Evolutionary conservation across 1,140 invertebrate genomes (phyloP).

Genomic region (Zeugodacus cucurbitae): DNA sequence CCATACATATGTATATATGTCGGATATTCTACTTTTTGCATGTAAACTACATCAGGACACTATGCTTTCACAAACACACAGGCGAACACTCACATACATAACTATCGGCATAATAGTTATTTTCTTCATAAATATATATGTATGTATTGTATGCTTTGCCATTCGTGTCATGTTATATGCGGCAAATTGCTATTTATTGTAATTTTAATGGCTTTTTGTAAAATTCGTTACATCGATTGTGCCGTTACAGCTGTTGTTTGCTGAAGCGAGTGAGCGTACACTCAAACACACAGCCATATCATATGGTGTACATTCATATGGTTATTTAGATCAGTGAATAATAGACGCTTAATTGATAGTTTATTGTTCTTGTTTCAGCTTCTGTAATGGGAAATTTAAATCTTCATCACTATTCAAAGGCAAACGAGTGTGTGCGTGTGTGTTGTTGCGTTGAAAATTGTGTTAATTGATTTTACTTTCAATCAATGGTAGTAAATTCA

Average conservation of each 20-base stretch:
- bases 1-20: no score
- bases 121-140: no score
- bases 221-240: slow-evolving; percentile 11
- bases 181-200: slow-evolving; percentile 21
- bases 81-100: no score
- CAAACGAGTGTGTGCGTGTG: background rate
- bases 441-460: background rate
- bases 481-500: background rate
- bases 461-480: slow-evolving; percentile 24
- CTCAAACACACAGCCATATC: background rate
- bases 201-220: slow-evolving; percentile 20
- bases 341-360: background rate
- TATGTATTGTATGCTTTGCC: background rate
- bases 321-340: background rate
- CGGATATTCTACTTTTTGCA: no score
- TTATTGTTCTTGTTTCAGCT: background rate
- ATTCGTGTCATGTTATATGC: background rate
- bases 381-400: background rate
- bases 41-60: no score
- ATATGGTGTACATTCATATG: background rate
- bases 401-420: background rate
- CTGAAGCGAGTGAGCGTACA: background rate
- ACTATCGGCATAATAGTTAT: no score
- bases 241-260: background rate
- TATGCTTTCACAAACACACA: no score